Base-by-base conservation (phyloP, 2,113 vertebrate genomes). In the Macrotus californicus region DNA sequence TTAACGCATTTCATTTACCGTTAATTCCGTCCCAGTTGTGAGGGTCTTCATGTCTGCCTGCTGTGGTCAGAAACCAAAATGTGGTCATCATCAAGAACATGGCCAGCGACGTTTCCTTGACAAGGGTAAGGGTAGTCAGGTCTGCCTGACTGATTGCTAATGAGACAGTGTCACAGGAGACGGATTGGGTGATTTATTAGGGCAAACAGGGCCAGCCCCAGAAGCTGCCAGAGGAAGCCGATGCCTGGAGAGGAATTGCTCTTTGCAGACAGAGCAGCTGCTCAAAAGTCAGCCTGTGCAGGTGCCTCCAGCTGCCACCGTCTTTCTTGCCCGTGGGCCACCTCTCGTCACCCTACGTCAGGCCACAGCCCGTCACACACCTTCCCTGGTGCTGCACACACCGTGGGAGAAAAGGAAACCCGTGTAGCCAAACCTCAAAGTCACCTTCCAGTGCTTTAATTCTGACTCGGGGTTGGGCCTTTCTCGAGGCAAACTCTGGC, bases 91-190 rank as follows among this genome's bases (percentile, higher is more conserved):
- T 64, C 66, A 50, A 43, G 54, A 88, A n/a, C 59, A 9, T 46
- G 77, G 77, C 48, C 85, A 64, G 67, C 21, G 70, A 12, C 29
- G 70, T 24, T 48, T 81, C n/a, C 7, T 89, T 91, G 73, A 79
- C 80, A 72, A 61, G 16, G 18, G 6, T 76, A 48, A 67, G 24
- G 70, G 70, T 2, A 41, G 59, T 59, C n/a, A 2, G 6, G 54
- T 41, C 59, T 66, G 22, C 81, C 76, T 77, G 76, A 21, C 21
- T 66, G 39, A 52, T 90, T 94, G 83, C 83, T 87, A 87, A 80
- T 73, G 31, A 87, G 72, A 85, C 93, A 79, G 52, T 50, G 3
- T 59, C 83, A 86, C 7, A 46, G 26, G 24, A 84, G 61, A 48
- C 41, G 22, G 29, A 75, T 84, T 26, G 22, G 46, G 31, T 83